Evolutionary conservation across 2,113 vertebrate genomes (phyloP).

Genomic region (Tylochromis polylepis): DNA sequence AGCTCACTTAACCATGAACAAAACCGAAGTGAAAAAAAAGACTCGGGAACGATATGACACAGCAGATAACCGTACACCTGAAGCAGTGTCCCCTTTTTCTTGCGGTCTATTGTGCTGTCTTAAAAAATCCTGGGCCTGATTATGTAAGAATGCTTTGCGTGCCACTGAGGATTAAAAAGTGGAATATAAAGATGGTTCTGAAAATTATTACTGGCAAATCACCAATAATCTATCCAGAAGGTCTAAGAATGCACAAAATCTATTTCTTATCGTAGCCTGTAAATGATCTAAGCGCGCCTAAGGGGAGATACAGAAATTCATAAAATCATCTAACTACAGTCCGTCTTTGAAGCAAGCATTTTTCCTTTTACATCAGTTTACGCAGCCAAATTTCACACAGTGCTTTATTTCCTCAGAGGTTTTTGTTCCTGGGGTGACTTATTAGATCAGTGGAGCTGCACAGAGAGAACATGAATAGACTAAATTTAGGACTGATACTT

Average conservation of each 20-base stretch:
- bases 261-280: neutral
- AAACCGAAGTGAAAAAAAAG: neutral
- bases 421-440: neutral
- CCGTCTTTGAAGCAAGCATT: neutral
- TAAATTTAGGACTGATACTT: neutral
- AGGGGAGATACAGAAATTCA: neutral
- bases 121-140: neutral
- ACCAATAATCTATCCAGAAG: neutral
- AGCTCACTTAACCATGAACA: neutral
- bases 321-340: neutral
- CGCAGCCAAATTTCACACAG: neutral
- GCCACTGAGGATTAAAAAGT: neutral
- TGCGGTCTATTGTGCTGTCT: neutral
- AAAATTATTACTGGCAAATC: neutral
- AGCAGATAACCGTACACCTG: neutral
- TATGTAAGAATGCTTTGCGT: neutral
- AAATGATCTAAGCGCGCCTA: neutral
- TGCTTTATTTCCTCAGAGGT: neutral
- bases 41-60: neutral
- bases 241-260: neutral
- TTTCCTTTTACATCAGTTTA: neutral
- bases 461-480: neutral
- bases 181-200: neutral
- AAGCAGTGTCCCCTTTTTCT: neutral
- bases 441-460: neutral